Evolutionary conservation across 2,113 vertebrate species (phyloP).

Genomic region (Lipophrys pholis): DNA sequence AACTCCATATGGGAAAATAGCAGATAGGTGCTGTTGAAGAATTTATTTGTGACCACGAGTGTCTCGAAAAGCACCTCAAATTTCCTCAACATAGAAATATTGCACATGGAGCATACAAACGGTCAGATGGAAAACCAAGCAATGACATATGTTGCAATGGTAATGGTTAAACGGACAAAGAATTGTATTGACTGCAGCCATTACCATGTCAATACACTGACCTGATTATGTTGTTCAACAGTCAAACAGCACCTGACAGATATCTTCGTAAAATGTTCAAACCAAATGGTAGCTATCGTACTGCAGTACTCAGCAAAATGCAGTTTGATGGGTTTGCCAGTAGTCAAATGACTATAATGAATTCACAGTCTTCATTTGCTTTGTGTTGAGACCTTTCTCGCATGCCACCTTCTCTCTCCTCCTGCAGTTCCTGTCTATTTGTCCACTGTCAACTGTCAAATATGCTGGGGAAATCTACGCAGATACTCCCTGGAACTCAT

Average conservation of each 20-base stretch:
- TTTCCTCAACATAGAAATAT: too few relatives aligned
- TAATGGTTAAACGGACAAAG: background rate
- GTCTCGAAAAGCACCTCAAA: too few relatives aligned
- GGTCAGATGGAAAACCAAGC: background rate
- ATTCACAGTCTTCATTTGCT: background rate
- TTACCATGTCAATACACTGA: background rate
- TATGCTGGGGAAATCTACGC: background rate
- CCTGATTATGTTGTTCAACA: background rate
- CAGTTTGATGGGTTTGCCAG: background rate
- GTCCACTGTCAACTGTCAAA: background rate
- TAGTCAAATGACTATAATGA: too few relatives aligned
- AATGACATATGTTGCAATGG: background rate
- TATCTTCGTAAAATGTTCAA: background rate
- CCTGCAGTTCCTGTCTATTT: background rate
- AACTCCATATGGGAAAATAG: too few relatives aligned
- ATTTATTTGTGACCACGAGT: too few relatives aligned
- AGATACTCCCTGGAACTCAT: background rate
- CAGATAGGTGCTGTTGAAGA: too few relatives aligned
- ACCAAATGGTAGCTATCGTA: background rate
- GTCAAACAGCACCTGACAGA: background rate
- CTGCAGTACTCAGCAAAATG: background rate
- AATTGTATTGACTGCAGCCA: background rate
- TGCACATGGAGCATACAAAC: too few relatives aligned
- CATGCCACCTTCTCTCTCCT: background rate
- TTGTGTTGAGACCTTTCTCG: background rate